Percentiles rank a stretch among this genome's conserved stretches.
Conservation (phyloP, 2,888 invertebrate species). For the Hydriomena furcata region DNA sequence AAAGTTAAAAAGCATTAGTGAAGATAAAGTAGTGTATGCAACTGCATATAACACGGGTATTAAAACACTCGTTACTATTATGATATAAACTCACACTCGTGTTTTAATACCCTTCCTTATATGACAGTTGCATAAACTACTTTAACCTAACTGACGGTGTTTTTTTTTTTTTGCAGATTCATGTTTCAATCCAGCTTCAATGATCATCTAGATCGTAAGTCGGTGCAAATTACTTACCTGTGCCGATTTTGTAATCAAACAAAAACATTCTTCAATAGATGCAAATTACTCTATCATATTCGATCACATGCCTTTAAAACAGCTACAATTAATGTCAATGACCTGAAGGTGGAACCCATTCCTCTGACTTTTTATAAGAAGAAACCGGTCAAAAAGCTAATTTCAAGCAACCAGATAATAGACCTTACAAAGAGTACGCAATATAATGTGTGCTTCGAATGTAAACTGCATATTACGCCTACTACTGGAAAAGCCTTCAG, state of each 20-base stretch:
- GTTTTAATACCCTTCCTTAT: no score
- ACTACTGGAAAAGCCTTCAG: constrained; percentile 42
- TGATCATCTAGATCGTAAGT: constrained; percentile 67
- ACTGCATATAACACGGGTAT: no score
- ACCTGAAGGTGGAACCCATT: constrained; percentile 67
- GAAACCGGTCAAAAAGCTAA: constrained; percentile 19
- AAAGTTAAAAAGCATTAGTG: no score
- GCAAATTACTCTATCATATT: constrained; percentile 75
- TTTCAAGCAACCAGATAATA: constrained; percentile 16
- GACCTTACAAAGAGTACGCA: constrained; percentile 21
- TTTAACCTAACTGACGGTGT: no score
- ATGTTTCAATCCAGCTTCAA: constrained; percentile 65
- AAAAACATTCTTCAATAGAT: constrained; percentile 70
- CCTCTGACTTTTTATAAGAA: constrained; percentile 52
- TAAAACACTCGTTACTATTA: no score
- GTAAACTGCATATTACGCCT: constrained; percentile 47
- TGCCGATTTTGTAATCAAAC: constrained; percentile 63
- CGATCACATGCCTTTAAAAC: constrained; percentile 74
- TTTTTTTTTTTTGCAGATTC: constrained; percentile 66
- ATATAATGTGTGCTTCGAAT: constrained; percentile 53
- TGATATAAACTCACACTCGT: no score
- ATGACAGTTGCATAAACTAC: no score
- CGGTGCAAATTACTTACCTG: constrained; percentile 66
- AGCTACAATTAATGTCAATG: constrained; percentile 72
- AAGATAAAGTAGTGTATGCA: no score